A percentile compares a stretch with the other conserved stretches of the same genome.
Evolutionary conservation across 2,113 vertebrate species (phyloP).

Genomic region (Ascaphus truei): DNA sequence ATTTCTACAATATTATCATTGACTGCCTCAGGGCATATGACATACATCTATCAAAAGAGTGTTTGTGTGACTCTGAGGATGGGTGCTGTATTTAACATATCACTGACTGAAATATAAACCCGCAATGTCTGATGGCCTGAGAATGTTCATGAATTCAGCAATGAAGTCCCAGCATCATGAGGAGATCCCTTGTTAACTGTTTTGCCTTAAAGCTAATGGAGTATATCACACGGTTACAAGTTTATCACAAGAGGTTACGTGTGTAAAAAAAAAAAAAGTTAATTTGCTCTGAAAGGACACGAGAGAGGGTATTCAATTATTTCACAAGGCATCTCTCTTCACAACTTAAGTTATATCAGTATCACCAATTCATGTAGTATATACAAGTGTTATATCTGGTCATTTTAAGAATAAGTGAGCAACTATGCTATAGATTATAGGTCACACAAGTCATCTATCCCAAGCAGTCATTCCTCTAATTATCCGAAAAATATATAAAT

Average conservation of each 20-base stretch:
- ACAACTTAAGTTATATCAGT: not conserved
- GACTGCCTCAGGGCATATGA: conserved; percentile 36
- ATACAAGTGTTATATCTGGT: no score
- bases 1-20: conserved; percentile 39
- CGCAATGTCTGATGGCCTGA: conserved; percentile 31
- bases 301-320: not conserved
- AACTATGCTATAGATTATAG: no score
- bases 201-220: conserved; percentile 26
- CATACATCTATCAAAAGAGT: conserved; percentile 38
- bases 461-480: no score
- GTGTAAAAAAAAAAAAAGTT: not conserved
- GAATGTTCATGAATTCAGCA: conserved; percentile 21
- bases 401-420: no score
- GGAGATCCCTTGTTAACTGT: conserved; percentile 25
- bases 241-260: conserved; percentile 2
- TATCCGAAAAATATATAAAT: no score
- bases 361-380: not conserved
- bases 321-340: no score
- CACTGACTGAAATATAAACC: conserved; percentile 36
- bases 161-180: conserved; percentile 10
- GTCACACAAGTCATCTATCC: no score
- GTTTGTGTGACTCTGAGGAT: conserved; percentile 33
- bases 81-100: conserved; percentile 36
- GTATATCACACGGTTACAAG: conserved; percentile 1
- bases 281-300: not conserved